Evolutionary conservation across 2,113 vertebrate species (phyloP).

Genomic region (Geothlypis trichas): DNA sequence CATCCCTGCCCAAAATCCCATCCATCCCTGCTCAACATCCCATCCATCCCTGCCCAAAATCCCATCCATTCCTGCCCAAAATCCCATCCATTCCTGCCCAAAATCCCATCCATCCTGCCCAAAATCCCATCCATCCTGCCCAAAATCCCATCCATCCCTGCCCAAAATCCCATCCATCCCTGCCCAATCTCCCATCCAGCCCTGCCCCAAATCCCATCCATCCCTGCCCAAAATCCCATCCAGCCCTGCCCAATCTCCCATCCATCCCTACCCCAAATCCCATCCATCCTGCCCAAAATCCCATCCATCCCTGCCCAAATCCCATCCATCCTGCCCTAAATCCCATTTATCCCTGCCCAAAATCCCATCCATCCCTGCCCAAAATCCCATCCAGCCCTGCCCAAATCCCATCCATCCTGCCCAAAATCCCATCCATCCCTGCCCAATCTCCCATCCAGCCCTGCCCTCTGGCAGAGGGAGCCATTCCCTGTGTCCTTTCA

Average conservation of each 20-base stretch:
- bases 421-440: accelerated
- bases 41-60: accelerated
- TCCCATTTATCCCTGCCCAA: background rate
- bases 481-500: background rate
- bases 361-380: background rate
- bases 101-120: accelerated
- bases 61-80: accelerated
- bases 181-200: no score
- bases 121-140: background rate
- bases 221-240: background rate
- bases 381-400: accelerated
- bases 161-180: accelerated
- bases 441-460: accelerated
- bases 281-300: background rate
- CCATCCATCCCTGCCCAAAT: no score
- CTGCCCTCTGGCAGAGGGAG: background rate
- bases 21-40: background rate
- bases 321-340: background rate
- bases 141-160: accelerated
- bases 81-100: background rate
- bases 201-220: background rate
- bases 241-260: background rate
- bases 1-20: accelerated
- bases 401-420: background rate
- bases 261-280: accelerated